Base-by-base conservation (phyloP, 2,888 invertebrate species). In the Ditylenchus weischeri region DNA sequence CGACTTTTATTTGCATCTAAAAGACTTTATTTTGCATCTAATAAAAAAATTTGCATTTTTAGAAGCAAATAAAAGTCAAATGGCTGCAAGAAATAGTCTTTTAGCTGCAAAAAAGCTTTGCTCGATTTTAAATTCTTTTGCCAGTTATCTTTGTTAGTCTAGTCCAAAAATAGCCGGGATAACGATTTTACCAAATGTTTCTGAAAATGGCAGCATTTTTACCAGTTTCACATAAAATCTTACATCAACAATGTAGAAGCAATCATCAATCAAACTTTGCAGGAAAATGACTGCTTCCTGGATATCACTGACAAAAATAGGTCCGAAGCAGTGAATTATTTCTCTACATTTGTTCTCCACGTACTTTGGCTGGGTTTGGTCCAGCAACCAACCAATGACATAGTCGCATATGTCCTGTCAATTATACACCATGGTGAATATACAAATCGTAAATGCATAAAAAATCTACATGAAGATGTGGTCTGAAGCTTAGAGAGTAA, bases 281-380 rank as follows among this genome's bases (percentile, higher is more conserved):
- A 64, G 18, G 62, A 64, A 64, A 38, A 19, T 64, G 35, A 63
- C 21, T n/a, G 64, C 62, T 35, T 63, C 61, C 19, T 64, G 19
- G 62, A 62, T 61, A 21, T 64, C 48, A 19, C 19, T 21, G 13
- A 29, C 51, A 19, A 62, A 62, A 11, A 57, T 57, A 21, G 62
- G 62, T 10, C 47, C 50, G 15, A 62, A 29, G 43, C 43, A 62
- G 49, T 18, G 48, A 29, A 62, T 57, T 1, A 62, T 29, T n/a
- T 38, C 62, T 11, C 48, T 11, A 21, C 48, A 48, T 62, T 13
- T 48, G 51, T 38, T 48, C 21, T 29, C 50, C 43, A 62, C 50
- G 11, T 38, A 48, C 19, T 62, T 62, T 11, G 62, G 48, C 62
- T 48, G 43, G 18, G 21, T 54, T 13, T 29, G 43, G 57, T 62